phyloP scores from a whole-genome alignment of 2,888 invertebrate species.

The Papilio elwesi region DNA sequence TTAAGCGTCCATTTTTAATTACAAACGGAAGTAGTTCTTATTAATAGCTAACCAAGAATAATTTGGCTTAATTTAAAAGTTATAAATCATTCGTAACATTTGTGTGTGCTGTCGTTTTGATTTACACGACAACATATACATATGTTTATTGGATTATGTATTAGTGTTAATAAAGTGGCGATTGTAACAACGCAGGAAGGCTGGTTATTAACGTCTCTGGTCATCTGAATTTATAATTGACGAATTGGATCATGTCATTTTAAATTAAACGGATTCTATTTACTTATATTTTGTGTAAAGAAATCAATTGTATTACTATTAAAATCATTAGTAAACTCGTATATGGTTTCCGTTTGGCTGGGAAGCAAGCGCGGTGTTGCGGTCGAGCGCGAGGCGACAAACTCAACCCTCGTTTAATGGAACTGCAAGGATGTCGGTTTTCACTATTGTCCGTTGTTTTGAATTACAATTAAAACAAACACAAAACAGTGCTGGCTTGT shows the following conservation, averaged over 20 bases:
- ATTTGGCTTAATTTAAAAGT: not conserved
- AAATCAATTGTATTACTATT: not conserved
- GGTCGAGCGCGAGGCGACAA: conserved; percentile 14
- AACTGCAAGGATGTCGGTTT: conserved; percentile 14
- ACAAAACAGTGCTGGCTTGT: no score
- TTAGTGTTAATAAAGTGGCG: no score
- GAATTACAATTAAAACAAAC: not conserved
- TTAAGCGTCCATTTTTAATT: conserved; percentile 32
- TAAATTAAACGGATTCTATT: no score
- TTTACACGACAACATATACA: no score
- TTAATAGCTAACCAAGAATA: not conserved
- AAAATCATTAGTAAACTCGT: not conserved
- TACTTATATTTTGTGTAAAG: no score
- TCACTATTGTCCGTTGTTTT: not conserved
- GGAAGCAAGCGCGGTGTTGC: conserved; percentile 7
- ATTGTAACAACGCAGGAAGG: no score
- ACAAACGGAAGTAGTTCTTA: not conserved
- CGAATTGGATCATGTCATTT: no score
- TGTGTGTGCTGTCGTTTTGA: no score
- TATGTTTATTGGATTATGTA: no score
- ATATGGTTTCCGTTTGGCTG: not conserved
- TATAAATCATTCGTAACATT: not conserved
- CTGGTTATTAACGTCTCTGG: no score
- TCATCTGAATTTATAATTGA: no score
- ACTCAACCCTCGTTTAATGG: conserved; percentile 4